A percentile compares a stretch with the other conserved stretches of the same genome.
Evolutionary conservation across 2,888 invertebrate genomes (phyloP).

Genomic region (Meloe dianella): DNA sequence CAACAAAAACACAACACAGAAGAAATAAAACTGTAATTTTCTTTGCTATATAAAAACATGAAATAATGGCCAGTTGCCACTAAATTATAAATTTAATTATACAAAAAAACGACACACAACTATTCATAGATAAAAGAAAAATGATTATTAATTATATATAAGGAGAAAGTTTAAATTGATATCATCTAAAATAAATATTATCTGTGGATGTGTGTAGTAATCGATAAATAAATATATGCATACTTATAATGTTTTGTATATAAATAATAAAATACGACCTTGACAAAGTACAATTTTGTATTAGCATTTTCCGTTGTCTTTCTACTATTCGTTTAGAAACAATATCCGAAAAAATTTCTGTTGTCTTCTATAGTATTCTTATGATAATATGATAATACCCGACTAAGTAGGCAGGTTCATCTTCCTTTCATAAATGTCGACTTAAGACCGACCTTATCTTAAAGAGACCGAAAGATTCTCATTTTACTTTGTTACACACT

Average conservation of each 20-base stretch:
- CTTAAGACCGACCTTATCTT: no score
- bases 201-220: not conserved
- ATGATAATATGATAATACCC: no score
- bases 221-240: not conserved
- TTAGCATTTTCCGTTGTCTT: no score
- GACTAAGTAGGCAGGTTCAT: no score
- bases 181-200: not conserved
- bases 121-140: not conserved
- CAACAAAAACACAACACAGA: no score
- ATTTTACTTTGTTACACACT: no score
- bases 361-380: no score
- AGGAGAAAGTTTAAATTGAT: no score
- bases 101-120: not conserved
- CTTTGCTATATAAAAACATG: not conserved
- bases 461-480: no score
- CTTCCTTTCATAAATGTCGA: no score
- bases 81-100: not conserved
- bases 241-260: not conserved
- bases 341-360: not conserved
- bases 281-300: not conserved
- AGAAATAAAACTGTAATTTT: not conserved
- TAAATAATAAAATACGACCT: not conserved
- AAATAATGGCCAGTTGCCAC: constrained; percentile 1
- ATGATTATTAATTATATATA: not conserved
- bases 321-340: not conserved